Base-by-base conservation (phyloP, 2,888 invertebrate genomes). In the Acanthosepion esculentum region DNA sequence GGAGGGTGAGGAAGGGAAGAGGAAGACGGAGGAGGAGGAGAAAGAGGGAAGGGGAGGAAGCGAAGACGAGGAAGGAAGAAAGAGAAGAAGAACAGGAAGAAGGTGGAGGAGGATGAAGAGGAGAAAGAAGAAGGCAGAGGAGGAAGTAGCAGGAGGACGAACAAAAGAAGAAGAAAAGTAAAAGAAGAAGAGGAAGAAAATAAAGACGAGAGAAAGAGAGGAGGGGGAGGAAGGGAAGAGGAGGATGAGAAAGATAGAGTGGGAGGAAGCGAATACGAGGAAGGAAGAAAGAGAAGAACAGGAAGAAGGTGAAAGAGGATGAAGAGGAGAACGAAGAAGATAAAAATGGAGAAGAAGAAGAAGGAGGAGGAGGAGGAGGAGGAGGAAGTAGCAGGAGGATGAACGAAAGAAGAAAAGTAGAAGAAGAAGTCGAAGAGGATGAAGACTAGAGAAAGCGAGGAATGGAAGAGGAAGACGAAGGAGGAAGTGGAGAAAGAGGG, bases 31-130 rank as follows among this genome's bases (percentile, higher is more conserved):
- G 53, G 15, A 53, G 53, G 15, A 4, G 5, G 59, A 10, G 23
- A 23, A 26, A 59, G 59, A 59, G 12, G 20, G 23, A 23, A 4
- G 15, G 5, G 15, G 15, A 15, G 20, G 26, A 26, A 64, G 7
- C 23, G 26, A n/a, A 10, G 3, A n/a, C 8, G 10, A n/a, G 29
- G 10, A 78, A 10, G n/a, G 8, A 3, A 2, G 20, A 53, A 18
- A 8, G 15, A 10, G 15, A 12, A n/a, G 4, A 55, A 10, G 8
- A 12, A 78, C 29, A 12, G 10, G n/a, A n/a, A n/a, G n/a, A n/a
- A n/a, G n/a, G n/a, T n/a, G n/a, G n/a, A n/a, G 8, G 1, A 78
- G 1, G 78, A n/a, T 2, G n/a, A 3, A 1, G 8, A 12, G n/a
- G 10, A 78, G 2, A 8, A 78, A 8, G 7, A 78, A 12, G 2